Conservation (phyloP, 2,113 vertebrate genomes). For the Tragulus kanchil region DNA sequence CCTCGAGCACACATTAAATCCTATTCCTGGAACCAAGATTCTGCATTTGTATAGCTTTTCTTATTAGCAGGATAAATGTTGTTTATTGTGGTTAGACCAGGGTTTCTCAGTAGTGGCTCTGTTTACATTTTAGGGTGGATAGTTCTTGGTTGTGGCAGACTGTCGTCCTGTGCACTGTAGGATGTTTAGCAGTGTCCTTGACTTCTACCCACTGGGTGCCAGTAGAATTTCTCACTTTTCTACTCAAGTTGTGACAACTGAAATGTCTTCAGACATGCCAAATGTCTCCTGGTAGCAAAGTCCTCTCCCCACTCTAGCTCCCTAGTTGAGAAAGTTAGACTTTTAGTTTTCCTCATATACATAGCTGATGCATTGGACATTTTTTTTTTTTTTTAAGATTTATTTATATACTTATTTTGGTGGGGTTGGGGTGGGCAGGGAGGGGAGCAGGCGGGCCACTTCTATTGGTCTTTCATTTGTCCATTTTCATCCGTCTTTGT, state of each 20-base stretch:
- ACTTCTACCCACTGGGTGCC: neutral
- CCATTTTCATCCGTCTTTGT: too few relatives aligned
- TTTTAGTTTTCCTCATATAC: neutral
- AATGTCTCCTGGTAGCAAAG: neutral
- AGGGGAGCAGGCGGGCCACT: too few relatives aligned
- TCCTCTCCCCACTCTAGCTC: neutral
- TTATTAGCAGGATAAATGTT: neutral
- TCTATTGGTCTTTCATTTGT: too few relatives aligned
- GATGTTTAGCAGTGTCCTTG: neutral
- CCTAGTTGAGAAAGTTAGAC: neutral
- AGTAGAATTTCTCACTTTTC: neutral
- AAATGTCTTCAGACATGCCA: neutral
- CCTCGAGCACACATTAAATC: too few relatives aligned
- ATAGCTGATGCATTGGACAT: too few relatives aligned
- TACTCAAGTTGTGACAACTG: neutral
- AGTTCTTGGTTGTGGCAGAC: constrained; percentile 29
- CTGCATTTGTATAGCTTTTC: neutral
- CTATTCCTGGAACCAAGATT: neutral
- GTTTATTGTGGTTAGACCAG: neutral
- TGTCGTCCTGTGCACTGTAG: neutral
- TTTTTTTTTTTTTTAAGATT: too few relatives aligned
- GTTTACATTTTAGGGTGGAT: neutral
- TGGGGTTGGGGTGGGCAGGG: too few relatives aligned
- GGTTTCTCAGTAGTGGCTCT: neutral
- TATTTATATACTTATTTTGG: too few relatives aligned